phyloP scores from a whole-genome alignment of 2,888 invertebrate species.

The Dermolepida albohirtum region DNA sequence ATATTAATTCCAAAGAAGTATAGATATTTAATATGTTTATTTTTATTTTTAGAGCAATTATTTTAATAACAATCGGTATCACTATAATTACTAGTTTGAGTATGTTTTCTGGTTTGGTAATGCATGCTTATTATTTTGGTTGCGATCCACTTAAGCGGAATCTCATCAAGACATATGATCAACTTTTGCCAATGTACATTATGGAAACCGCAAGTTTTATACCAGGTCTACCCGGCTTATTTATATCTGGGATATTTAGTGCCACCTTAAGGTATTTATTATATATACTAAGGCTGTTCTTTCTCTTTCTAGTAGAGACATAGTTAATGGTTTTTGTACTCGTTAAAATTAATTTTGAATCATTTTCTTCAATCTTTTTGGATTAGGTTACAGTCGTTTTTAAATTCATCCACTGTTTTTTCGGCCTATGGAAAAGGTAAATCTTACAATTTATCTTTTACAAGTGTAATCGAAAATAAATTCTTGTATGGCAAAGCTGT shows the following conservation, averaged over 20 bases:
- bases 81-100: slow-evolving; percentile 70
- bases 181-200: slow-evolving; percentile 76
- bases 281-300: no score
- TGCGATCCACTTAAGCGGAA: slow-evolving; percentile 74
- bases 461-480: no score
- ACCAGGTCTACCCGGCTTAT: slow-evolving; percentile 80
- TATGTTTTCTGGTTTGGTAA: slow-evolving; percentile 70
- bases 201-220: slow-evolving; percentile 75
- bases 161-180: slow-evolving; percentile 69
- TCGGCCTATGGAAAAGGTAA: no score
- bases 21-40: background rate
- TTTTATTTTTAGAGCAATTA: slow-evolving; percentile 37
- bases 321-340: no score
- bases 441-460: no score
- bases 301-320: no score
- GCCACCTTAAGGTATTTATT: slow-evolving; percentile 73
- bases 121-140: slow-evolving; percentile 74
- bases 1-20: no score
- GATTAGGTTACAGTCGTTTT: no score
- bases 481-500: no score
- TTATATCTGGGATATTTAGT: slow-evolving; percentile 80
- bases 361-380: no score
- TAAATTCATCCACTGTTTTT: no score
- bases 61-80: slow-evolving; percentile 63
- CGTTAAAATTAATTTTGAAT: no score